Evolutionary conservation across 1,140 invertebrate genomes (phyloP).

Genomic region (Listronotus bonariensis): DNA sequence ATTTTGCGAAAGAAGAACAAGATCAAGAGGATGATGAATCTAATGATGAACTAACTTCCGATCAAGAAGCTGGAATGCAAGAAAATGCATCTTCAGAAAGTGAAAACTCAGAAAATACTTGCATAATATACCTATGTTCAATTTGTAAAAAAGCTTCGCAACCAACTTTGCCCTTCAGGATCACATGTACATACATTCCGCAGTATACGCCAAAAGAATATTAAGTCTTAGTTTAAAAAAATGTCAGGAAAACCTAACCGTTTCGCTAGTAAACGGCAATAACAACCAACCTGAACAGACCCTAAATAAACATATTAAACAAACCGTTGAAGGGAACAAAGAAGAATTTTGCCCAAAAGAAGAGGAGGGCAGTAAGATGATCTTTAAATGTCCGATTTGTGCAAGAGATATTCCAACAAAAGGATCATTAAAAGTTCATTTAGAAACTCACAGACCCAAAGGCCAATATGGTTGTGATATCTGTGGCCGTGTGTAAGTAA

Average conservation of each 20-base stretch:
- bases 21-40: slow-evolving; percentile 18
- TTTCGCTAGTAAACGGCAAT: slow-evolving; percentile 24
- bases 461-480: slow-evolving; percentile 69
- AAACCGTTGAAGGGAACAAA: no score
- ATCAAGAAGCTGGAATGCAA: not conserved
- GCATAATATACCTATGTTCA: slow-evolving; percentile 60
- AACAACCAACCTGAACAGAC: slow-evolving; percentile 16
- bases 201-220: slow-evolving; percentile 42
- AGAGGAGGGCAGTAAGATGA: not conserved
- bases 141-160: slow-evolving; percentile 59
- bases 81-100: slow-evolving; percentile 34
- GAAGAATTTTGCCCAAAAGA: not conserved
- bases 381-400: slow-evolving; percentile 63
- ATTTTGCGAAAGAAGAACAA: slow-evolving; percentile 8
- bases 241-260: slow-evolving; percentile 21
- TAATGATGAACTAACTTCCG: slow-evolving; percentile 5
- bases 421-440: slow-evolving; percentile 67
- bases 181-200: slow-evolving; percentile 62
- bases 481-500: slow-evolving; percentile 71
- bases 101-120: slow-evolving; percentile 43
- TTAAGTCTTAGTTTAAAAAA: slow-evolving; percentile 34
- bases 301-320: slow-evolving; percentile 1
- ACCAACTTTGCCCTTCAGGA: slow-evolving; percentile 62
- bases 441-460: slow-evolving; percentile 67
- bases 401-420: slow-evolving; percentile 66